Conservation (phyloP, 2,888 invertebrate genomes). For the Epirrhoe alternata region DNA sequence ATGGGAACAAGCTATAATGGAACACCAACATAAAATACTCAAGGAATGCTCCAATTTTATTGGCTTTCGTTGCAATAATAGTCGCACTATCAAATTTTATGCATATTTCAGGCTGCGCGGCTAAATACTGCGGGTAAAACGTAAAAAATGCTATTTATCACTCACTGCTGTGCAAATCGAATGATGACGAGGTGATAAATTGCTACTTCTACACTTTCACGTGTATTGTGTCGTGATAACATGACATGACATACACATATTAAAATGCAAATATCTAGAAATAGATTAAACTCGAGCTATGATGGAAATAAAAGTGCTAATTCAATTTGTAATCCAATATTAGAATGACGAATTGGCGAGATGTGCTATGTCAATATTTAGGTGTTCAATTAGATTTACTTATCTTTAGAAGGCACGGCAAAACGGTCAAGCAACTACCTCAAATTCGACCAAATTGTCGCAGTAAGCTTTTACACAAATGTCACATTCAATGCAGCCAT, state of each 20-base stretch:
- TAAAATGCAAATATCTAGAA: constrained; percentile 5
- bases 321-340: constrained; percentile 35
- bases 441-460: not conserved
- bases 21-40: constrained; percentile 29
- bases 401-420: constrained; percentile 2
- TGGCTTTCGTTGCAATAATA: constrained; percentile 1
- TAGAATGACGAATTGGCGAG: constrained; percentile 30
- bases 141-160: no score
- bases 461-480: not conserved
- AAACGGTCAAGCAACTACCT: constrained; percentile 9
- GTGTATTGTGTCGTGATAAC: not conserved
- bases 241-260: not conserved
- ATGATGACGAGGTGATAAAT: not conserved
- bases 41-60: constrained; percentile 8
- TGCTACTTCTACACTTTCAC: not conserved
- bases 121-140: no score
- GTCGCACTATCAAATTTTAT: not conserved
- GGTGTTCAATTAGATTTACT: constrained; percentile 30
- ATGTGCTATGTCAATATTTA: constrained; percentile 35
- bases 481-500: not conserved
- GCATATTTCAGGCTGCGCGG: no score
- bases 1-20: constrained; percentile 27
- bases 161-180: no score
- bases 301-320: constrained; percentile 39
- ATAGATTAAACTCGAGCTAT: constrained; percentile 18